phyloP scores from a whole-genome alignment of 37 sponge, comb jelly and placozoan species.

The Ianthella basta region DNA sequence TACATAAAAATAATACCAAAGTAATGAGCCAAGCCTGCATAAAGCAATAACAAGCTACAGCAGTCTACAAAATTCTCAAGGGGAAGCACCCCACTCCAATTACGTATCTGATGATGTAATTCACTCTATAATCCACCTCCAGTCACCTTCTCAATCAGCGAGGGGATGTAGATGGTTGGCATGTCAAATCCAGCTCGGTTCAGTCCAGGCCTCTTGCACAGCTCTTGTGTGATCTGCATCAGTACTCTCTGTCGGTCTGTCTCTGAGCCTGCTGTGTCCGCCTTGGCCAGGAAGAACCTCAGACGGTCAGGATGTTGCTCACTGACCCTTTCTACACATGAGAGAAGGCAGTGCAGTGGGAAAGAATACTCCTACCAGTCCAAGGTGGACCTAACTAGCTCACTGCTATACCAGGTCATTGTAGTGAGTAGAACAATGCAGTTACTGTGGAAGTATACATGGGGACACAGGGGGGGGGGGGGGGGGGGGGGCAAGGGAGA shows the following conservation, averaged over 20 bases:
- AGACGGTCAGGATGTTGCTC: conserved; percentile 47
- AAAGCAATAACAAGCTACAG: no score
- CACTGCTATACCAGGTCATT: neutral
- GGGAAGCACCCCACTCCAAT: no score
- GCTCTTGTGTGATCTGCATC: conserved; percentile 84
- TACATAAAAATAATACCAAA: no score
- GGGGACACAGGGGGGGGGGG: neutral
- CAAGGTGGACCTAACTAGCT: neutral
- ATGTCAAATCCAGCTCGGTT: conserved; percentile 84
- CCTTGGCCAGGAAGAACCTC: conserved; percentile 73
- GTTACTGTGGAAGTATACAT: neutral
- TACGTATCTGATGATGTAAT: neutral
- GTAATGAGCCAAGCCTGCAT: no score
- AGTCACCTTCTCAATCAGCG: conserved; percentile 57
- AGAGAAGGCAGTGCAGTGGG: neutral
- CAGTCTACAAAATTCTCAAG: no score
- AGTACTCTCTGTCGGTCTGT: conserved; percentile 74
- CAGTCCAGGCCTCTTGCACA: conserved; percentile 82
- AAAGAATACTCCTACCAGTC: neutral
- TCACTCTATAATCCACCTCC: neutral
- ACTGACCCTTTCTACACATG: conserved; percentile 47
- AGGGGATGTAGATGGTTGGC: conserved; percentile 79
- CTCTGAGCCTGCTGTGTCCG: conserved; percentile 80
- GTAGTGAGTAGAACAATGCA: no score
- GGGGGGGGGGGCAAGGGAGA: neutral